Evolutionary conservation across 1,140 invertebrate genomes (phyloP).

Genomic region (Bombus sibiricus): DNA sequence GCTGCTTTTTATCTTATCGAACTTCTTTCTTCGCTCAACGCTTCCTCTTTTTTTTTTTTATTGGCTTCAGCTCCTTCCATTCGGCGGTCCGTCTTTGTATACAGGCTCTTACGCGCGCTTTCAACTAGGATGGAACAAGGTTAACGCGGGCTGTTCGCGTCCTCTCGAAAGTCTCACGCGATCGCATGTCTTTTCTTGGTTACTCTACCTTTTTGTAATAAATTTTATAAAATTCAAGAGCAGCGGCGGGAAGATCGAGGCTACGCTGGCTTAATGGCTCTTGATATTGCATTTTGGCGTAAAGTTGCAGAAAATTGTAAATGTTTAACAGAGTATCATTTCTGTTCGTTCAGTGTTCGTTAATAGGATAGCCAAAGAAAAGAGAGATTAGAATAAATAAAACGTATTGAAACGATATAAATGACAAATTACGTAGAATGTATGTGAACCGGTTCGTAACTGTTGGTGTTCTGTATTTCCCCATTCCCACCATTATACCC

Average conservation of each 20-base stretch:
- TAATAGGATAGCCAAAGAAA: neutral
- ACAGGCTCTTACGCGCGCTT: neutral
- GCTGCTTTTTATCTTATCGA: constrained; percentile 64
- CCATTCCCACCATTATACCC: neutral
- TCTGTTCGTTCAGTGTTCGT: too few relatives aligned
- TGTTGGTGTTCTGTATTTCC: neutral
- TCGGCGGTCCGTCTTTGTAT: neutral
- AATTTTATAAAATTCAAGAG: constrained; percentile 33
- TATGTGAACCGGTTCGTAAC: neutral
- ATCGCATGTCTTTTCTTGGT: neutral
- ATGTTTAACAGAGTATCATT: neutral
- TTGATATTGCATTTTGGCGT: neutral
- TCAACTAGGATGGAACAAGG: constrained; percentile 25
- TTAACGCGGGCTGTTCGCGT: constrained; percentile 9
- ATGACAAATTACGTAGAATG: neutral
- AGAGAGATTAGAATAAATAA: neutral
- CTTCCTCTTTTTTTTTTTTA: neutral
- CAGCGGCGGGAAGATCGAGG: neutral
- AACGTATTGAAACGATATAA: neutral
- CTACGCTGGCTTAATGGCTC: neutral
- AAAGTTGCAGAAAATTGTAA: neutral
- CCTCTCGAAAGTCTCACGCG: constrained; percentile 36
- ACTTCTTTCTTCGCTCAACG: constrained; percentile 7
- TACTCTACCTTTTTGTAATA: constrained; percentile 14
- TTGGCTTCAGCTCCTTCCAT: constrained; percentile 1